These are phyloP conservation scores for Xenopus tropicalis DNA, from an alignment of 2,113 vertebrate species.

Conservation along the genomic window DNA sequence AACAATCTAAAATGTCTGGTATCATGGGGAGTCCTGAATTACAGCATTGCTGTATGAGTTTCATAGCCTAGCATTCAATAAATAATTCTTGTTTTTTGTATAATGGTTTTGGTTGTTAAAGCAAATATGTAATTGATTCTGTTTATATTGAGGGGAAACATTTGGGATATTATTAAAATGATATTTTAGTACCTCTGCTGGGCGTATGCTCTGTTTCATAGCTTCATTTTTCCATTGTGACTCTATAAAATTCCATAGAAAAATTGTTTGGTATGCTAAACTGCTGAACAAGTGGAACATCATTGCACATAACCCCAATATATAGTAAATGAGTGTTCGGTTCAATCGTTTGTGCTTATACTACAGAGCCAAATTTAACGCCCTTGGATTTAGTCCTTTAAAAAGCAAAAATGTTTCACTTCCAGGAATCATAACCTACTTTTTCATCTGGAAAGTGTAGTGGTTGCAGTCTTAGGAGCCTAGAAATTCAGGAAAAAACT, in stretches of 20 bases:
- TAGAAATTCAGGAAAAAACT: no score
- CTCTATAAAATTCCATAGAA: slow-evolving; percentile 27
- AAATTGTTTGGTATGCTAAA: slow-evolving; percentile 14
- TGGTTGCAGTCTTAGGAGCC: slow-evolving; percentile 2
- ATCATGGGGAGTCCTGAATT: not conserved
- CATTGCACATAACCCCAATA: slow-evolving; percentile 24
- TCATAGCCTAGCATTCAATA: no score
- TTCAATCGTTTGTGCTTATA: slow-evolving; percentile 22
- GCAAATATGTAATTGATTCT: not conserved
- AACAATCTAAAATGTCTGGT: not conserved
- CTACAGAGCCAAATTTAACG: slow-evolving; percentile 24
- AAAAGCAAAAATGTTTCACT: slow-evolving; percentile 9
- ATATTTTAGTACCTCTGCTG: not conserved
- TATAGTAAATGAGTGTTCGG: not conserved
- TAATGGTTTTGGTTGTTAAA: not conserved
- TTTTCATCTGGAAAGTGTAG: slow-evolving; percentile 8
- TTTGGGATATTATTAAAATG: not conserved
- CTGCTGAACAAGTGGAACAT: slow-evolving; percentile 25
- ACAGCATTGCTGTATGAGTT: not conserved
- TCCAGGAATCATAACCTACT: slow-evolving; percentile 9
- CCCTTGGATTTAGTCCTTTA: slow-evolving; percentile 23
- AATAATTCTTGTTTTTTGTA: not conserved
- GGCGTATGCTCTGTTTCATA: not conserved
- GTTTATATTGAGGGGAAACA: not conserved
- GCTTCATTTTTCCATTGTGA: not conserved